A percentile compares a stretch with the other conserved stretches of the same genome.
Conservation (phyloP, 2,113 vertebrate species). For the Mungos mungo region DNA sequence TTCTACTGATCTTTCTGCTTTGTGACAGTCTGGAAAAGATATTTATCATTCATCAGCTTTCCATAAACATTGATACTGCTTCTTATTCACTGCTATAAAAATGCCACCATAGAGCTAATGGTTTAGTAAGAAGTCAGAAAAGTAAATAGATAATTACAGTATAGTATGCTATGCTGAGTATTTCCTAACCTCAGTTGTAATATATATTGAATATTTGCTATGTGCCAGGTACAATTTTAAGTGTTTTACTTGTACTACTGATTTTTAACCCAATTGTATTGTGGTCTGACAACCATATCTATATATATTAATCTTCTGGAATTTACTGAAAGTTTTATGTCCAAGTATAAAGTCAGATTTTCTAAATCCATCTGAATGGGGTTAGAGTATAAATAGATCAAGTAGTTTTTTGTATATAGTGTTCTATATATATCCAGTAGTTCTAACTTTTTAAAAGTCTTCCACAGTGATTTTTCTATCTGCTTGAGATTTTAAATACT, state of each 20-base stretch:
- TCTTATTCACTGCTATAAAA: not conserved
- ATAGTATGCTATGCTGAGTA: not conserved
- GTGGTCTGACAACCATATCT: not conserved
- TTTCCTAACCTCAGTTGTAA: not conserved
- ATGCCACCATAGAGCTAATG: not conserved
- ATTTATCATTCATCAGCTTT: not conserved
- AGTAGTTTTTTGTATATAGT: not conserved
- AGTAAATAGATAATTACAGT: not conserved
- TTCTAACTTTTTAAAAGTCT: not conserved
- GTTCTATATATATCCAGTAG: not conserved
- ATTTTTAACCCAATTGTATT: not conserved
- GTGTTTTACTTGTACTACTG: not conserved
- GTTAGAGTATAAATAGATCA: not conserved
- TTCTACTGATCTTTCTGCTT: not conserved
- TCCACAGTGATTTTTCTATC: not conserved
- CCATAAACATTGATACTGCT: not conserved
- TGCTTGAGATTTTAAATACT: not conserved
- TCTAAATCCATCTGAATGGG: not conserved
- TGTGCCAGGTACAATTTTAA: not conserved
- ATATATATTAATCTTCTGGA: not conserved
- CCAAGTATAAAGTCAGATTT: not conserved
- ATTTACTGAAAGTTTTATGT: not conserved
- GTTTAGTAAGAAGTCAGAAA: not conserved
- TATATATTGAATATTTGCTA: not conserved
- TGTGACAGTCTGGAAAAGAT: not conserved